phyloP scores from a whole-genome alignment of 2,797 vertebrate species.

The Dallia pectoralis region DNA sequence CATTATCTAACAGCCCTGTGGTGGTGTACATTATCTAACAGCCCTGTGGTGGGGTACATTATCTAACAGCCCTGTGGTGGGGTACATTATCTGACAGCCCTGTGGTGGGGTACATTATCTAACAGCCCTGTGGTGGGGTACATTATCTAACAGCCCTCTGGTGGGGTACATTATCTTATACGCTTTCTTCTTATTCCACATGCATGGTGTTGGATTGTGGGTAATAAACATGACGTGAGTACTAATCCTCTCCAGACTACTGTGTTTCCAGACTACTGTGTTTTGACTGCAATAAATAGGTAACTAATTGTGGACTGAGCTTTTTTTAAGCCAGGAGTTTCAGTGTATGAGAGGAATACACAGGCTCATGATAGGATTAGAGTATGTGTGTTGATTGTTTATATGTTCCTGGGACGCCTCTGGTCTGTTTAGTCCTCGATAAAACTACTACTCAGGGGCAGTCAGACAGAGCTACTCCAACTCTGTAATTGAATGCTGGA shows the following conservation, averaged over 20 bases:
- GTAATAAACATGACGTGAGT: background rate
- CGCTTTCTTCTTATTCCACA: background rate
- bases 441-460: background rate
- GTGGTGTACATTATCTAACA: background rate
- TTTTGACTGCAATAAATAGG: background rate
- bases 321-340: background rate
- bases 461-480: background rate
- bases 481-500: conserved; percentile 6
- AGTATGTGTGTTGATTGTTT: background rate
- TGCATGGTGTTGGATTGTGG: background rate
- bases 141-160: background rate
- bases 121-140: background rate
- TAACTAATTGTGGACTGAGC: background rate
- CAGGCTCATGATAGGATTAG: too few relatives aligned
- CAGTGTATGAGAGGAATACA: background rate
- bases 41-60: background rate
- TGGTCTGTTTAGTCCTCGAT: background rate
- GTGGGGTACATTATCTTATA: background rate
- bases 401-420: background rate
- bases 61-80: background rate
- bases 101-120: background rate
- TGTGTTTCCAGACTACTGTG: background rate
- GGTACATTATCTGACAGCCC: background rate
- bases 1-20: background rate
- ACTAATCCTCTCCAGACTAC: background rate